Conservation (phyloP, 2,888 invertebrate genomes). For the Parapristionchus giblindavisi region DNA sequence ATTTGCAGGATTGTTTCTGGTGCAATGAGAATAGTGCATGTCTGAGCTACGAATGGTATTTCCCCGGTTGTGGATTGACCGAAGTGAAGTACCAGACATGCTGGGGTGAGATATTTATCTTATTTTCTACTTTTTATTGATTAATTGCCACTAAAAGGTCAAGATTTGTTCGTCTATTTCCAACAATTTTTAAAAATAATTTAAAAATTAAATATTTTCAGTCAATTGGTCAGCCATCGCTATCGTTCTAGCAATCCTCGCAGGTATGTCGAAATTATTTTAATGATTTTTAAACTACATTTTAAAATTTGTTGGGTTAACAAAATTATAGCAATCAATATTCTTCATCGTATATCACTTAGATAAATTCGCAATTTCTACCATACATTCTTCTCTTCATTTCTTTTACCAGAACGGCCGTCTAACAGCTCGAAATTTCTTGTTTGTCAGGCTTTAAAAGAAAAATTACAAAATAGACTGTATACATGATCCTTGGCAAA, state of each 20-base stretch:
- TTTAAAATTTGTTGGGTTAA: too few relatives aligned
- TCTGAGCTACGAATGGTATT: constrained; percentile 56
- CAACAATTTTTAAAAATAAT: neutral
- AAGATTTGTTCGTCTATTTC: neutral
- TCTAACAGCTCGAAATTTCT: too few relatives aligned
- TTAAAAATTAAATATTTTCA: constrained; percentile 38
- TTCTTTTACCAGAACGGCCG: too few relatives aligned
- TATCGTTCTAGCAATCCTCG: constrained; percentile 51
- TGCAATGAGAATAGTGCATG: constrained; percentile 54
- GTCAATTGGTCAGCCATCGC: constrained; percentile 56
- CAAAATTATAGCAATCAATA: too few relatives aligned
- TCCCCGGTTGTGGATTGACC: constrained; percentile 54
- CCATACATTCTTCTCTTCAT: too few relatives aligned
- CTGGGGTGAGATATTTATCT: constrained; percentile 47
- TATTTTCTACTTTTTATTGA: neutral
- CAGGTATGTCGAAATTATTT: constrained; percentile 47
- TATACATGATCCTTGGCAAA: too few relatives aligned
- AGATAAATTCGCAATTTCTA: too few relatives aligned
- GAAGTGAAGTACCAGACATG: constrained; percentile 55
- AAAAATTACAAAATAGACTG: too few relatives aligned
- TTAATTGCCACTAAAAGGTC: neutral
- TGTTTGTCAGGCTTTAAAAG: too few relatives aligned
- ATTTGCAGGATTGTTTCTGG: constrained; percentile 54
- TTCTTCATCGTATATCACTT: too few relatives aligned
- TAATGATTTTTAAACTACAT: constrained; percentile 35